Base-by-base conservation (phyloP, 2,113 vertebrate species). In the Leucosticte australis region DNA sequence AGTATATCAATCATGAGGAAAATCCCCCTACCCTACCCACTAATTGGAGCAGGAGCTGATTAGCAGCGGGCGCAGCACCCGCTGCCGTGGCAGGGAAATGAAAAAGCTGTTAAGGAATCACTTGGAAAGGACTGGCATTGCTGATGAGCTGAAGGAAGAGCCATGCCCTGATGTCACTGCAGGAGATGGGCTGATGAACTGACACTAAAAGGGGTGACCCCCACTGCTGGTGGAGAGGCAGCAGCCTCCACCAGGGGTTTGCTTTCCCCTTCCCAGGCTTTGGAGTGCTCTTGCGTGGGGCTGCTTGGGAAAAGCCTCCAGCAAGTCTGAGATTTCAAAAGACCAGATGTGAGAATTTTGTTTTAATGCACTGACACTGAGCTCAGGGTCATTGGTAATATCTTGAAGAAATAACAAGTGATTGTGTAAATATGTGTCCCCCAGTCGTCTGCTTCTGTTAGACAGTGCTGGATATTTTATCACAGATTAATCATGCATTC, bases 401-500 rank as follows among this genome's bases (percentile, higher is more conserved):
- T 95, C 87, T 95, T 87, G 91, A 92, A 89, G 90, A 95, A 97
- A 94, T 96, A 97, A 96, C 95, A 94, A 93, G 87, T 15, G 22
- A 71, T 93, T 90, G 96, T 96, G 95, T 94, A 96, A 97, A 96
- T 97, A 90, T 26, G 56, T 83, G 80, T 95, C 96, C 90, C 87
- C 68, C 57, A 23, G 50, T 81, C 9, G 23, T 86, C 89, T 88
- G 35, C 76, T 92, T 92, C 87, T 96, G 80, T 96, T 96, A 95
- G 95, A 84, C 78, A 90, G 90, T 68, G 65, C 73, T 92, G 90
- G 91, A 78, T 95, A 83, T 97, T 97, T 97, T 96, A 95, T 96
- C 97, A 93, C 94, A 94, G 92, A 97, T 97, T 97, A 97, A 98
- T 97, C 97, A 96, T 94, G 94, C 92, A 95, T 97, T 96, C 94